These are phyloP conservation scores for Erynnis tages DNA, from an alignment of 2,888 invertebrate genomes.

Conservation along the genomic window DNA sequence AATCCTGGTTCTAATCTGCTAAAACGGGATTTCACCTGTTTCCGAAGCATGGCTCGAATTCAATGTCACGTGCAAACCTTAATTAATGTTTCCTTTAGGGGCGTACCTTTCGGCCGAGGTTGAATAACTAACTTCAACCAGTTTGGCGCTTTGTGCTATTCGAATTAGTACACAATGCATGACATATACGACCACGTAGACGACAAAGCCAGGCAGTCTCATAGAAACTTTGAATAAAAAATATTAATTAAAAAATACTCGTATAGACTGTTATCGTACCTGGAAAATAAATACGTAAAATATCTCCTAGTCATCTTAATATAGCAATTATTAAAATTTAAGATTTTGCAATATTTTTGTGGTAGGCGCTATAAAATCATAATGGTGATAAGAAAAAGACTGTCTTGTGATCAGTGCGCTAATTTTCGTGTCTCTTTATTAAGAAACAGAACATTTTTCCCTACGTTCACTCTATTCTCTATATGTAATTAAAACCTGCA, in stretches of 20 bases:
- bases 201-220: slow-evolving; percentile 43
- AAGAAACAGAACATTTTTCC: no score
- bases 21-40: slow-evolving; percentile 22
- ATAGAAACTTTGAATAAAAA: slow-evolving; percentile 17
- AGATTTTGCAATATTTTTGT: not conserved
- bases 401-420: slow-evolving; percentile 1
- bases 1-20: not conserved
- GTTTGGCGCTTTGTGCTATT: slow-evolving; percentile 45
- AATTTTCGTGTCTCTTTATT: not conserved
- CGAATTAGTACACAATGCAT: slow-evolving; percentile 37
- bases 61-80: slow-evolving; percentile 27
- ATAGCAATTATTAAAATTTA: not conserved
- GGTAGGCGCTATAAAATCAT: not conserved
- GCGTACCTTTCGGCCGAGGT: slow-evolving; percentile 29
- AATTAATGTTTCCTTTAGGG: slow-evolving; percentile 48
- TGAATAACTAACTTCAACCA: slow-evolving; percentile 48
- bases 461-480: no score
- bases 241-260: not conserved
- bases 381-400: not conserved
- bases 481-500: no score
- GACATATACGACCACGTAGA: slow-evolving; percentile 51
- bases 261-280: no score
- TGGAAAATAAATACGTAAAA: not conserved
- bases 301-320: not conserved
- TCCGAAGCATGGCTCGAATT: not conserved